Conservation (phyloP, 1,140 invertebrate species). For the Ganaspis sp. region DNA sequence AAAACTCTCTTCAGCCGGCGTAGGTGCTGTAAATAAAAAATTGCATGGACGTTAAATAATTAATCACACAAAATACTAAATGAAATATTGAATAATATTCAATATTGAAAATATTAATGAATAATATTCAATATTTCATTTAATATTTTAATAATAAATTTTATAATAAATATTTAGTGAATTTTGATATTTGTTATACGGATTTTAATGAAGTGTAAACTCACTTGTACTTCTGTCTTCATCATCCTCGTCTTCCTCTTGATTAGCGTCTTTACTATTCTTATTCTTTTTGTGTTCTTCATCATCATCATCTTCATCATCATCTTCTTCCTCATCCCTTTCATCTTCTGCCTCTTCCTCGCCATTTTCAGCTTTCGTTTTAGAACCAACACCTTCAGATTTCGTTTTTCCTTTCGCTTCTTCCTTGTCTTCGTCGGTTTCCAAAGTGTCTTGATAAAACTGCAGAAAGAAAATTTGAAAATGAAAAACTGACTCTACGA, state of each 20-base stretch:
- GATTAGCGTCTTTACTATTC: conserved; percentile 40
- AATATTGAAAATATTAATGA: conserved; percentile 32
- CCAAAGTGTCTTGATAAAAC: conserved; percentile 95
- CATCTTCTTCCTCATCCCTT: conserved; percentile 64
- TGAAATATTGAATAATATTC: too few relatives aligned
- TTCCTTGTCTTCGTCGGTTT: conserved; percentile 80
- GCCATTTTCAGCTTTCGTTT: conserved; percentile 52
- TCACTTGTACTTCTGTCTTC: conserved; percentile 61
- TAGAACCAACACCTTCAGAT: conserved; percentile 54
- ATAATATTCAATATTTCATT: conserved; percentile 8
- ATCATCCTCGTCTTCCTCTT: conserved; percentile 52
- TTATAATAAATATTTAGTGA: too few relatives aligned
- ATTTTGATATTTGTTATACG: too few relatives aligned
- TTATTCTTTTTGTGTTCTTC: conserved; percentile 60
- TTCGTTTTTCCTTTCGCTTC: conserved; percentile 69
- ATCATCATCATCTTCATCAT: conserved; percentile 32
- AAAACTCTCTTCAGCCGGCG: conserved; percentile 59
- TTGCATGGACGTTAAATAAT: too few relatives aligned
- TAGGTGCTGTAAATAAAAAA: conserved; percentile 58
- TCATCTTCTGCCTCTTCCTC: conserved; percentile 65
- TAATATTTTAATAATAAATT: too few relatives aligned
- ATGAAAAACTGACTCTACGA: too few relatives aligned
- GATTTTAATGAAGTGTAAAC: conserved; percentile 42
- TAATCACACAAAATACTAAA: too few relatives aligned
- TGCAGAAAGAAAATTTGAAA: conserved; percentile 71